Evolutionary conservation across 2,797 vertebrate genomes (phyloP), one percentile per base, ranked within the genome.

Genomic region (Hyperoplus lanceolatus): DNA sequence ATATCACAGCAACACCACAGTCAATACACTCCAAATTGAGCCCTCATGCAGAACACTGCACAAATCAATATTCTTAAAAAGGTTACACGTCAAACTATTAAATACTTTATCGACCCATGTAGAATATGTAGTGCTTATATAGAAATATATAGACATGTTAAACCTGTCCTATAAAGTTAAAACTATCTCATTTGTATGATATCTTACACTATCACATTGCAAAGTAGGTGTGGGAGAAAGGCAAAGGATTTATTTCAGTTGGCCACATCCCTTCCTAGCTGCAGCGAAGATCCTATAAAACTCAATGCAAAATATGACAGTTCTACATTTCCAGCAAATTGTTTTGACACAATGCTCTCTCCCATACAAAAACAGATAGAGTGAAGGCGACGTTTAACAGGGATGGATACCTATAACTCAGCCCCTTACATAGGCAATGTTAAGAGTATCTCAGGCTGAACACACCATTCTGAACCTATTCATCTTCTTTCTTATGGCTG

Each of bases 61-160:
- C 90, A 82, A 87, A 95, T 96, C 95, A 13, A 96, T 96, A 93
- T 91, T 92, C 86, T 95, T 94, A 94, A 95, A 95, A 95, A 95
- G 95, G 94, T 95, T 95, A 95, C 93, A 94, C 92, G 82, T 95
- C 94, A 94, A 95, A 95, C 94, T 95, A 95, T 95, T 95, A 95
- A 96, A 95, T 93, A 96, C 87, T 88, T 81, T 87, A 96, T 96
- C 76, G 95, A 96, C 90, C 87, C 80, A 83, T 79, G 71, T 80
- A 73, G 79, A 77, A 93, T 93, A 91, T 92, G 79, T 77, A 79
- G 79, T 51, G 84, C 78, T 87, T 72, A 80, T 81, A 78, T 85
- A 82, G 81, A 90, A 87, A 93, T 93, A 86, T 85, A 87, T 79
- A 83, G 83, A 84, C 85, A 84, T 81, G 87, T 91, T 87, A 85